A percentile compares a stretch with the other conserved stretches of the same genome.
phyloP scores from a whole-genome alignment of 2,888 invertebrate genomes.

The Dromius quadrimaculatus region DNA sequence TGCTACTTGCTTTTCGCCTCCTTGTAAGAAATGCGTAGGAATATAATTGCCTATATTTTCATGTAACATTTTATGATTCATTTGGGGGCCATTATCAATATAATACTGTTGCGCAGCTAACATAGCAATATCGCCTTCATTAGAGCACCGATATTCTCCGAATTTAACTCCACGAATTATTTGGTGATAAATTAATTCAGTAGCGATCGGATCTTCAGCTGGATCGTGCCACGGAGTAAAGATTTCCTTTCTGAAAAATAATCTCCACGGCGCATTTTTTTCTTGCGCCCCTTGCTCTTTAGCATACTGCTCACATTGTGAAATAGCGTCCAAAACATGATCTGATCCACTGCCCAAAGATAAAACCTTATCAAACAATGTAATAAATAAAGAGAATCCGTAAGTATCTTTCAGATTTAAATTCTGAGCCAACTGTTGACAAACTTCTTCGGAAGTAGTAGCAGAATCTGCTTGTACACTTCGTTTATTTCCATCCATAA shows the following conservation, averaged over 20 bases:
- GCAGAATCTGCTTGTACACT: conserved; percentile 90
- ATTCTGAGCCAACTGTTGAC: conserved; percentile 82
- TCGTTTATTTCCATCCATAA: conserved; percentile 89
- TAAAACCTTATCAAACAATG: conserved; percentile 89
- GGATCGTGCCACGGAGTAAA: conserved; percentile 95
- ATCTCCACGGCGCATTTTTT: conserved; percentile 87
- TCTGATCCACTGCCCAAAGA: conserved; percentile 90
- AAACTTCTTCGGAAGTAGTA: conserved; percentile 89
- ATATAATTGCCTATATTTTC: conserved; percentile 83
- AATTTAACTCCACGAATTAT: conserved; percentile 88
- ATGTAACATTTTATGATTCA: conserved; percentile 78
- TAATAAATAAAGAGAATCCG: conserved; percentile 93
- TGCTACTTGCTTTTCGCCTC: conserved; percentile 66
- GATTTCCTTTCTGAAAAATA: conserved; percentile 90
- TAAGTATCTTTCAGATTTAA: conserved; percentile 84
- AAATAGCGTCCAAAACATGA: conserved; percentile 96
- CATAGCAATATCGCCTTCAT: conserved; percentile 88
- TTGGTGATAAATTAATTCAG: conserved; percentile 91
- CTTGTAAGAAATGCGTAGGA: conserved; percentile 78
- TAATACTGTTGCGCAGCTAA: conserved; percentile 93
- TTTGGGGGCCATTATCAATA: conserved; percentile 79
- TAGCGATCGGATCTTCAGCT: conserved; percentile 81
- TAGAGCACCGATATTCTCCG: conserved; percentile 90
- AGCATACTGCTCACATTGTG: conserved; percentile 95
- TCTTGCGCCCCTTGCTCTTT: conserved; percentile 90